Base-by-base conservation (phyloP, 2,888 invertebrate genomes). In the Pelosia muscerda region DNA sequence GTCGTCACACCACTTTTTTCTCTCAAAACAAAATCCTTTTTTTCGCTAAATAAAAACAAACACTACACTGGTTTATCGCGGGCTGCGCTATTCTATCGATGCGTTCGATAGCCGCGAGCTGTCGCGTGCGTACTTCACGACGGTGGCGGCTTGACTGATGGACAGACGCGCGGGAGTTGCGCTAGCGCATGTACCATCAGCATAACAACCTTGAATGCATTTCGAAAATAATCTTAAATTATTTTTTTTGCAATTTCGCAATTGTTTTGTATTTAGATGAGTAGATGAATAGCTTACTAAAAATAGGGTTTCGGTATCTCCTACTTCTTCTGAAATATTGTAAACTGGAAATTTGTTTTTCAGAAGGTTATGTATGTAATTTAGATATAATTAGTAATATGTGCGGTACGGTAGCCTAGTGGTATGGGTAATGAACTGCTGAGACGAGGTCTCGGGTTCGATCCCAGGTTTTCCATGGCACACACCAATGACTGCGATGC, bases 181-280 rank as follows among this genome's bases (percentile, higher is more conserved):
- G 89, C 86, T 76, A 72, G 84, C 86, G 88, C 90, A 86, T 55
- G 82, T 82, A 82, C 81, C 74, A 82, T 76, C 81, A 81, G 80
- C 86, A 83, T 60, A 76, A 77, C 75, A 81, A 76, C 83, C 81
- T 83, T 83, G 84, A 82, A 84, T 90, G 89, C 90, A 89, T 89
- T 88, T 88, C 85, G 83, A 90, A 91, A 92, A 91, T 88, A 88
- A 89, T 90, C 89, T 90, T 82, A 79, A 86, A 57, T 79, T 82
- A 77, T 75, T 77, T 77, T 81, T 81, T 80, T 77, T 66, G 67
- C 57, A 68, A 64, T 70, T 74, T 74, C 49, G 63, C 38, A 75
- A 69, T 71, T 66, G 65, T 68, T 64, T 58, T 66, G 53, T 65
- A 56, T 68, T 71, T 72, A 72, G 71, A 67, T 71, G 71, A 69